A percentile compares a stretch with the other conserved stretches of the same genome.
These are phyloP conservation scores for Struthio camelus DNA, from an alignment of 2,113 vertebrate species.

Conservation along the genomic window DNA sequence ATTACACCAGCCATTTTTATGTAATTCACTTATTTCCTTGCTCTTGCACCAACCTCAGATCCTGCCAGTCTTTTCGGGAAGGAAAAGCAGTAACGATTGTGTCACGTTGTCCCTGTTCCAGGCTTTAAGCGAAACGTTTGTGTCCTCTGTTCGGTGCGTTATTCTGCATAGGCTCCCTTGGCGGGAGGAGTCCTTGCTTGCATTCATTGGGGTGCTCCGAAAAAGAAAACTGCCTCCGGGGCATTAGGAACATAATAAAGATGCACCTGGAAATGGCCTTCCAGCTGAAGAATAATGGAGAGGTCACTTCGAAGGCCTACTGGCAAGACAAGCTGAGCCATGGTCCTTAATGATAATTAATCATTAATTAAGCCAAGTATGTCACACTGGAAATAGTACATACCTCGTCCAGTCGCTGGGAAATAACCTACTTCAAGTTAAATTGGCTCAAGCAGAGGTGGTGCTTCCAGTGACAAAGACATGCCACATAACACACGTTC, in stretches of 20 bases:
- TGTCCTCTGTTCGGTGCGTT: accelerated
- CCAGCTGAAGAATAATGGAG: background rate
- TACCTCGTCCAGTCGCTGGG: background rate
- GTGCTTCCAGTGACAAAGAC: background rate
- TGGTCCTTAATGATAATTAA: constrained; percentile 53
- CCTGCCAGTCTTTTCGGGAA: background rate
- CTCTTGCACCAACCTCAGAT: background rate
- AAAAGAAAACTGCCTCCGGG: background rate
- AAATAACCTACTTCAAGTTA: background rate
- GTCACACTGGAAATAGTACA: background rate
- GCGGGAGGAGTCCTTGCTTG: background rate
- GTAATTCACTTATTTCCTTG: background rate
- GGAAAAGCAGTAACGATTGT: background rate
- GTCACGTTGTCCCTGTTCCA: background rate
- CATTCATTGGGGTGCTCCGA: background rate
- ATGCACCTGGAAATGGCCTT: background rate
- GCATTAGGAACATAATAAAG: accelerated
- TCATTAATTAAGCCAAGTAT: constrained; percentile 24
- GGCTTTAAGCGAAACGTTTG: background rate
- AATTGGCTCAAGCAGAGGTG: background rate
- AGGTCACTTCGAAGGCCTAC: background rate
- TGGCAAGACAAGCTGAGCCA: constrained; percentile 7
- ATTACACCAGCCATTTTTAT: background rate
- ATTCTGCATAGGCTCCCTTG: background rate
- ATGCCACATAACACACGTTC: background rate